Percentiles rank a stretch among this genome's conserved stretches.
phyloP scores from a whole-genome alignment of 2,113 vertebrate genomes.

The Phycodurus eques region DNA sequence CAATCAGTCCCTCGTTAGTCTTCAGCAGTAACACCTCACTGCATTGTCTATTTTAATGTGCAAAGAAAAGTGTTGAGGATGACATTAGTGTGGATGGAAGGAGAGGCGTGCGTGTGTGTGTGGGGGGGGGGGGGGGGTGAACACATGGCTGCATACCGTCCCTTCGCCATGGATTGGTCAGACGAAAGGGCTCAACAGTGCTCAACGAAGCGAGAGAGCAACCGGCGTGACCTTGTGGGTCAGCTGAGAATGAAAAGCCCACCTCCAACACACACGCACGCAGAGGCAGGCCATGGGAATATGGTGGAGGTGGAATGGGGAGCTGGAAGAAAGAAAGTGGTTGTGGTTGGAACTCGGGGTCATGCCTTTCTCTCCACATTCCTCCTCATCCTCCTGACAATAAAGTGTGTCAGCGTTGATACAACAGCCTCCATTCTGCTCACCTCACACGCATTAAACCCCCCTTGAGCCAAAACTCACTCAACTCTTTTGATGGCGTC shows the following conservation, averaged over 20 bases:
- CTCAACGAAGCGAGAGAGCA: conserved; percentile 44
- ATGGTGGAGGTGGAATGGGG: conserved; percentile 47
- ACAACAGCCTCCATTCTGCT: conserved; percentile 55
- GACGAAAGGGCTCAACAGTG: conserved; percentile 54
- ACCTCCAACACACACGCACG: conserved; percentile 23
- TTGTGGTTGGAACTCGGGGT: conserved; percentile 65
- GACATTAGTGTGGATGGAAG: neutral
- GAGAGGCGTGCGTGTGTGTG: too few species aligned
- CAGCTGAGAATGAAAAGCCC: conserved; percentile 67
- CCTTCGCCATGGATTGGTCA: conserved; percentile 33
- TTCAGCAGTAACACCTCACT: neutral
- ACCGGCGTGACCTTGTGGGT: conserved; percentile 64
- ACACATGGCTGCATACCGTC: conserved; percentile 57
- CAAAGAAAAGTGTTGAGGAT: neutral
- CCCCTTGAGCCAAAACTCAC: neutral
- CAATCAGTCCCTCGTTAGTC: conserved; percentile 35
- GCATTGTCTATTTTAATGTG: conserved; percentile 4
- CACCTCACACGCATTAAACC: conserved; percentile 20
- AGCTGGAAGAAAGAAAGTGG: conserved; percentile 56
- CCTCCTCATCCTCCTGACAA: conserved; percentile 54
- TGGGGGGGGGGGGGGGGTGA: neutral
- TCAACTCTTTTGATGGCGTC: conserved; percentile 18
- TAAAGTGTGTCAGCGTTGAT: conserved; percentile 45
- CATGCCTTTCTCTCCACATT: conserved; percentile 70
- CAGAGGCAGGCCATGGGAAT: conserved; percentile 56